These are phyloP conservation scores for Salpingus planirostris DNA, from an alignment of 2,888 invertebrate species.

Conservation along the genomic window DNA sequence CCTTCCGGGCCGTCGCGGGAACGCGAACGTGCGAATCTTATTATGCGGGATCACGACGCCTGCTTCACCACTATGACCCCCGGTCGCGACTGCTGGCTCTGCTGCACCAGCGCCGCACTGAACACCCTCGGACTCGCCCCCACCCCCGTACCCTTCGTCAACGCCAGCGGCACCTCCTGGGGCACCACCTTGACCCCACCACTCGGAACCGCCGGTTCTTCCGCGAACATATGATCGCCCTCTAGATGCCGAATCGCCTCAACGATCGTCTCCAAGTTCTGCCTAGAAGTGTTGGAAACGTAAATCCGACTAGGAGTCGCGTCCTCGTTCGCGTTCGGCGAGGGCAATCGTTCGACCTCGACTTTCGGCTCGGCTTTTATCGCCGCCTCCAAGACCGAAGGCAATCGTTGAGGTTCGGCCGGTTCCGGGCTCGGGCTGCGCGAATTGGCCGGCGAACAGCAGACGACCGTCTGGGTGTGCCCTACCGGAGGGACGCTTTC, in stretches of 20 bases:
- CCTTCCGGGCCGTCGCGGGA: conserved; percentile 19
- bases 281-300: conserved; percentile 69
- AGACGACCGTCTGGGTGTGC: conserved; percentile 56
- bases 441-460: conserved; percentile 48
- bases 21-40: conserved; percentile 34
- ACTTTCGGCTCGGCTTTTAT: conserved; percentile 77
- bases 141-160: conserved; percentile 41
- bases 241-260: conserved; percentile 97
- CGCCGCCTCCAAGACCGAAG: conserved; percentile 74
- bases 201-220: conserved; percentile 46
- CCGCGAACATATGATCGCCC: conserved; percentile 87
- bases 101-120: conserved; percentile 41
- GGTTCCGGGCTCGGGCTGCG: conserved; percentile 43
- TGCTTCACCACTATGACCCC: conserved; percentile 88
- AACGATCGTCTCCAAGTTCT: conserved; percentile 95
- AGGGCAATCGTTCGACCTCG: conserved; percentile 40
- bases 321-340: conserved; percentile 32
- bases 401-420: conserved; percentile 47
- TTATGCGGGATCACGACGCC: conserved; percentile 58
- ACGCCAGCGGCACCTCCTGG: conserved; percentile 51
- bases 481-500: conserved; percentile 51
- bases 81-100: conserved; percentile 64
- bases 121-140: conserved; percentile 43
- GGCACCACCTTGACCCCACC: conserved; percentile 28
- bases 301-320: conserved; percentile 46